Evolutionary conservation across 2,888 invertebrate genomes (phyloP).

Genomic region (Drosophila fulvimacula): DNA sequence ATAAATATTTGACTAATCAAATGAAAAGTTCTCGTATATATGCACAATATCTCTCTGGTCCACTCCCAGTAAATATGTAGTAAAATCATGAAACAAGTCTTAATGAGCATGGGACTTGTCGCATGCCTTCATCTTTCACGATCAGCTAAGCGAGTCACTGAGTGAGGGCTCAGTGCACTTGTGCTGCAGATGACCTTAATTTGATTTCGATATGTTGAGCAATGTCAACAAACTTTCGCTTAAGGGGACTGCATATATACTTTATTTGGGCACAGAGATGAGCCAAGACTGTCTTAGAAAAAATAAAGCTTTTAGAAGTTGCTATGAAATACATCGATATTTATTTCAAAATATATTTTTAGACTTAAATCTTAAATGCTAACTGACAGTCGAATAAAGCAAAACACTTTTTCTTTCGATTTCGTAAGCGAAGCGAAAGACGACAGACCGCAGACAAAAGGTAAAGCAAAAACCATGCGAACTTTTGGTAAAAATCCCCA

Average conservation of each 20-base stretch:
- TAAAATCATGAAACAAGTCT: not conserved
- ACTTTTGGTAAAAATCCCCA: constrained; percentile 23
- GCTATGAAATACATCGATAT: not conserved
- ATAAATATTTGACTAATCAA: too few species aligned
- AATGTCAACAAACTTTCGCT: not conserved
- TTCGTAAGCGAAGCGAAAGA: constrained; percentile 3
- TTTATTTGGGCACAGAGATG: not conserved
- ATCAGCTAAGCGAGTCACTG: not conserved
- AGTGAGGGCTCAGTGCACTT: not conserved
- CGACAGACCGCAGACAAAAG: not conserved
- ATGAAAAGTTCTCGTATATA: not conserved
- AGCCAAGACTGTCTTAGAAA: too few species aligned
- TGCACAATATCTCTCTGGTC: not conserved
- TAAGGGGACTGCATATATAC: not conserved
- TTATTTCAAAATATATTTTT: not conserved
- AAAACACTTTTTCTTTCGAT: constrained; percentile 5
- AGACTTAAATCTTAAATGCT: not conserved
- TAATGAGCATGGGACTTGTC: not conserved
- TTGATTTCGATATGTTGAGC: not conserved
- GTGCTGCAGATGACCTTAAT: constrained; percentile 7
- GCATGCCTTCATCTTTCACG: not conserved
- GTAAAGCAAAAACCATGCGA: constrained; percentile 23
- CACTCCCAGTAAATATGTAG: not conserved
- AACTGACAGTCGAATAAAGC: not conserved
- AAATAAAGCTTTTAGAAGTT: too few species aligned